A percentile compares a stretch with the other conserved stretches of the same genome.
phyloP scores from a whole-genome alignment of 2,888 invertebrate species.

The Parnassius orleans region DNA sequence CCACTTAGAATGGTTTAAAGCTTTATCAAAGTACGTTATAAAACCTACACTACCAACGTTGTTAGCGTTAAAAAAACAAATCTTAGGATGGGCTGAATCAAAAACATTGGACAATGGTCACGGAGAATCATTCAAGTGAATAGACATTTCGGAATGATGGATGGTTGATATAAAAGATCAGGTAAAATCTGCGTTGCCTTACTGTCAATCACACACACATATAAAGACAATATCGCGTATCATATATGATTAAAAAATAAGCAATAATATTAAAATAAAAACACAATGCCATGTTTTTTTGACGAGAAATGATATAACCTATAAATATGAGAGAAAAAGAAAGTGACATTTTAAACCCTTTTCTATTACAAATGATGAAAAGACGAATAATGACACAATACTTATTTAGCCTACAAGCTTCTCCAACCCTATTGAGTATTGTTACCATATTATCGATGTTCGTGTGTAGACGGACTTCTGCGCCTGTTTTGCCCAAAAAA shows the following conservation, averaged over 20 bases:
- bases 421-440: constrained; percentile 55
- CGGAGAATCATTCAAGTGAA: constrained; percentile 58
- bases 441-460: constrained; percentile 68
- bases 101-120: constrained; percentile 80
- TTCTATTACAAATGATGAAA: constrained; percentile 74
- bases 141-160: constrained; percentile 49
- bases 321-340: constrained; percentile 39
- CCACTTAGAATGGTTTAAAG: too few relatives aligned
- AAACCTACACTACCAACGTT: not conserved
- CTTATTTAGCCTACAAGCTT: constrained; percentile 66
- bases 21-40: too few relatives aligned
- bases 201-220: constrained; percentile 49
- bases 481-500: constrained; percentile 70
- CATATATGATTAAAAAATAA: constrained; percentile 1
- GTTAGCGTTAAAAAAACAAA: constrained; percentile 32
- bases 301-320: too few relatives aligned
- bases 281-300: too few relatives aligned
- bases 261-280: too few relatives aligned
- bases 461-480: constrained; percentile 63
- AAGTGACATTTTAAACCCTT: constrained; percentile 77
- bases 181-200: constrained; percentile 69
- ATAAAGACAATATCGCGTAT: constrained; percentile 20
- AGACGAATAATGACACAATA: constrained; percentile 72
- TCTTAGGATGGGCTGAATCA: constrained; percentile 62
- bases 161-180: constrained; percentile 63